phyloP scores from a whole-genome alignment of 2,797 vertebrate genomes.

The Propithecus deckenii region DNA sequence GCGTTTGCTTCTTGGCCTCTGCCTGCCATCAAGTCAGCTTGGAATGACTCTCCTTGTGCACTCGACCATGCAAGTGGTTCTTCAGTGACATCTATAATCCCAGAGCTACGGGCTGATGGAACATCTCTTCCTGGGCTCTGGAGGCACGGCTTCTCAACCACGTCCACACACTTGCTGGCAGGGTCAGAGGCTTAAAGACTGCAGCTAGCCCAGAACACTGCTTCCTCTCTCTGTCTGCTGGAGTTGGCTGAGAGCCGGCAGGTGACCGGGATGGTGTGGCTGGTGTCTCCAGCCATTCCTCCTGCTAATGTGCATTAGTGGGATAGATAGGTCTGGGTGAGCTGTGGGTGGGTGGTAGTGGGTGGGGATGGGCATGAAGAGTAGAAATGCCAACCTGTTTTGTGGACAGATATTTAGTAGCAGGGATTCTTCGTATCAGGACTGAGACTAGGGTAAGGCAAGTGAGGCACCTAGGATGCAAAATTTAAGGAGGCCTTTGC shows the following conservation, averaged over 20 bases:
- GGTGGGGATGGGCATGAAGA: not conserved
- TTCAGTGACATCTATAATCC: not conserved
- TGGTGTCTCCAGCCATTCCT: not conserved
- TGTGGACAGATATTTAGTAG: not conserved
- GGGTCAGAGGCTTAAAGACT: not conserved
- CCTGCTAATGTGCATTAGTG: not conserved
- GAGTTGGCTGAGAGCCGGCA: no score
- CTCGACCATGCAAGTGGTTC: not conserved
- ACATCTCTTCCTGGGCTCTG: not conserved
- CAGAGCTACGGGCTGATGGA: not conserved
- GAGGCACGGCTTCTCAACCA: not conserved
- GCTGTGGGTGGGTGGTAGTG: not conserved
- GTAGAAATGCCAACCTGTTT: not conserved
- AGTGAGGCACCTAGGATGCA: fast-evolving
- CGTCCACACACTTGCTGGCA: not conserved
- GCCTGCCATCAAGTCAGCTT: not conserved
- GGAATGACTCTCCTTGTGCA: not conserved
- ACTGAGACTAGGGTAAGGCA: not conserved
- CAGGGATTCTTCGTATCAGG: not conserved
- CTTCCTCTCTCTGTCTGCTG: not conserved
- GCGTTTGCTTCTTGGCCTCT: not conserved
- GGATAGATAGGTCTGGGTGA: not conserved
- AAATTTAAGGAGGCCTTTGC: not conserved
- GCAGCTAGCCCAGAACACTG: not conserved
- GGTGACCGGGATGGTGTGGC: not conserved